Base-by-base conservation (phyloP, 2,113 vertebrate species). In the Cottus gobio region DNA sequence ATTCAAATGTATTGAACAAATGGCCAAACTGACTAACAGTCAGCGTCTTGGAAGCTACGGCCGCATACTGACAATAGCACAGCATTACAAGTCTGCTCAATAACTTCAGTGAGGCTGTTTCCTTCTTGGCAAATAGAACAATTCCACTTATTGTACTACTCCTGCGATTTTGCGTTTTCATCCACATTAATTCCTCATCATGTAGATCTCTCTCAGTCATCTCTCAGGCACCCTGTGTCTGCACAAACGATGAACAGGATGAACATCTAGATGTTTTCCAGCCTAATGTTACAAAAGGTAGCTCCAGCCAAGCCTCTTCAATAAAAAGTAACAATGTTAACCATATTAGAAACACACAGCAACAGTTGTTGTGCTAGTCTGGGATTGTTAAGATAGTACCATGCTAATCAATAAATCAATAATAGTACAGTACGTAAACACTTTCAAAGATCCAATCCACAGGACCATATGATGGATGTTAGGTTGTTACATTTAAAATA, bases 391-490 rank as follows among this genome's bases (percentile, higher is more conserved):
- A 39, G 57, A 24, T 46, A 37, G 39, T 52, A 48, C 65, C 71
- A 73, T 18, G 22, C n/a, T 20, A 44, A 79, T 86, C 73, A 79
- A 85, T 48, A 5, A 48, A 50, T 50, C 48, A 50, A 50, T 50
- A 22, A 50, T 24, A 52, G 13, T 24, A 46, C 16, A 57, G 13
- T 18, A 37, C 18, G 31, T 39, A 36, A 75, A 76, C 31, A 57
- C 77, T 74, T 77, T 28, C 52, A 15, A 52, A 74, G 68, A 26
- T 62, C 15, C 22, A 69, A 63, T 61, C 28, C 26, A 80, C 15
- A 16, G 12, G 46, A 18, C 30, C 4, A 48, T 16, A 57, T 44
- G 2, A 62, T 42, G 7, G 6, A 2, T 5, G 70, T 63, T 60
- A 37, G 34, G 3, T 12, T 60, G 3, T 12, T 56, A 62, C 7